phyloP scores from a whole-genome alignment of 2,888 invertebrate species.

The Artemia sp. region DNA sequence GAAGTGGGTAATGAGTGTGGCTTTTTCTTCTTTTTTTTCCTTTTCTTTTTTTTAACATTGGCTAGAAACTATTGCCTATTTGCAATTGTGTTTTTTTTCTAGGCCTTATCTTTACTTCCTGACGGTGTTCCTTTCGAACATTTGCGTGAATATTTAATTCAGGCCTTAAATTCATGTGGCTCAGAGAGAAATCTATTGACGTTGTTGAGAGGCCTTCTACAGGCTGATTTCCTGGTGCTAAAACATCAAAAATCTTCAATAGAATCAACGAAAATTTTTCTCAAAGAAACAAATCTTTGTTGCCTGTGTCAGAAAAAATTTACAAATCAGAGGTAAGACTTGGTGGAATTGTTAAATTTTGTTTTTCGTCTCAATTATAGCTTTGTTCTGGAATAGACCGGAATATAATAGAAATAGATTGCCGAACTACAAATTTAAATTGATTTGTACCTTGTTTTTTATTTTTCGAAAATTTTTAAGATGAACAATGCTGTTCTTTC shows the following conservation, averaged over 20 bases:
- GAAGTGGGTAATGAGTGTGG: no score
- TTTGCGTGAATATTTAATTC: background rate
- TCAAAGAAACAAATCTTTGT: conserved; percentile 74
- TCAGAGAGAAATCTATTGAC: background rate
- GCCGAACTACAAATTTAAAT: background rate
- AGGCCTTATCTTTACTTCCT: conserved; percentile 4
- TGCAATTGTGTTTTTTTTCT: background rate
- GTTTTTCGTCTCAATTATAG: conserved; percentile 17
- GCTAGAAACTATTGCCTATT: background rate
- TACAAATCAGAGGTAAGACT: conserved; percentile 58
- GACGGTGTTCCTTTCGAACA: background rate
- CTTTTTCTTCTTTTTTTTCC: background rate
- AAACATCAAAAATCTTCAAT: background rate
- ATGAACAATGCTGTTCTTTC: no score
- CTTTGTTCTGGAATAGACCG: no score
- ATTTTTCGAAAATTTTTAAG: conserved; percentile 25
- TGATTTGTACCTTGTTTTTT: conserved; percentile 24
- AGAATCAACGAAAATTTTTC: conserved; percentile 43
- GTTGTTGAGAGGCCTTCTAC: background rate
- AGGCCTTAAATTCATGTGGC: conserved; percentile 10
- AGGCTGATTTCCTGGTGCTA: background rate
- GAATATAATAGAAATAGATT: no score
- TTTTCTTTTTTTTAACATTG: background rate
- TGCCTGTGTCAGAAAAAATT: conserved; percentile 83
- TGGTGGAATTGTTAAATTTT: conserved; percentile 15